Evolutionary conservation across 2,113 vertebrate species (phyloP).

Genomic region (Scartelaos histophorus): DNA sequence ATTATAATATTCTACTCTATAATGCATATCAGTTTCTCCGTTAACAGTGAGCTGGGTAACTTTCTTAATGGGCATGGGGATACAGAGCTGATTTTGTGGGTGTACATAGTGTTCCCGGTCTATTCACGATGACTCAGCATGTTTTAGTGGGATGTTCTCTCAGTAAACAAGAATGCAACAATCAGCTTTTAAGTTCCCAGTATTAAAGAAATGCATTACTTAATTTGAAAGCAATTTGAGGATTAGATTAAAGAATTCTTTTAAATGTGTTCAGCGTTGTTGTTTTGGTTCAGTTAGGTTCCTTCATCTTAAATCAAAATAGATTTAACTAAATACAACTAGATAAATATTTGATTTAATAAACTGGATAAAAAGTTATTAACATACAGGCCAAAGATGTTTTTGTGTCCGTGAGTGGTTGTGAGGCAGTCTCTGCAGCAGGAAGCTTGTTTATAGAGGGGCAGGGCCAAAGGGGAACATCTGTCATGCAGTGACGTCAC

Average conservation of each 20-base stretch:
- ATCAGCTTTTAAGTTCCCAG: neutral
- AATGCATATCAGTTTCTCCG: neutral
- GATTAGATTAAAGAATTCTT: neutral
- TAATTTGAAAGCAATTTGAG: neutral
- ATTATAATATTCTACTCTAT: neutral
- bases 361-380: neutral
- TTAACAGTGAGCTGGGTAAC: neutral
- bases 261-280: neutral
- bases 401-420: slow-evolving; percentile 10
- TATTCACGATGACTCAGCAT: slow-evolving; percentile 65
- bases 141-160: slow-evolving; percentile 11
- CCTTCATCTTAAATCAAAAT: neutral
- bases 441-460: slow-evolving; percentile 7
- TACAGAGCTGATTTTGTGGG: slow-evolving; percentile 43
- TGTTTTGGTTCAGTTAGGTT: neutral
- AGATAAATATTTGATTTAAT: neutral
- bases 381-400: slow-evolving; percentile 1
- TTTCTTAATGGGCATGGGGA: slow-evolving; percentile 28
- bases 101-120: slow-evolving; percentile 15
- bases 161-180: neutral
- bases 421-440: neutral
- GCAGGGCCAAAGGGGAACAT: slow-evolving; percentile 26
- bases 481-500: slow-evolving; percentile 51
- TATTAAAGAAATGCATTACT: neutral
- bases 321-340: neutral